Base-by-base conservation (phyloP, 2,888 invertebrate genomes). In the Protophormia terraenovae region DNA sequence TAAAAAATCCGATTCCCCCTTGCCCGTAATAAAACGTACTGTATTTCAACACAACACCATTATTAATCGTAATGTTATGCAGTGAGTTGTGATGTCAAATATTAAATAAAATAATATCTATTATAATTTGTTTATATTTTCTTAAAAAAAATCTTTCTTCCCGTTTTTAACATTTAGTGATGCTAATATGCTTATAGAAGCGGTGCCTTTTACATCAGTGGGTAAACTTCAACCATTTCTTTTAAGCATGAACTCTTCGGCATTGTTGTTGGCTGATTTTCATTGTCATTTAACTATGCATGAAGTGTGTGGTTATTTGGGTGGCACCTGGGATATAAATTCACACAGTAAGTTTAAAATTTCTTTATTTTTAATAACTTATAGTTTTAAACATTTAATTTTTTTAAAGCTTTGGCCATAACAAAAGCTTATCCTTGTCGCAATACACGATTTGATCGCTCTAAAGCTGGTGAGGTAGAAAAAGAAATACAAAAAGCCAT, bases 301-400 rank as follows among this genome's bases (percentile, higher is more conserved):
- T 88, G 98, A 98, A 94, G 97, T 98, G 14, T 97, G 97, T 90
- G 99, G 99, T n/a, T 99, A 98, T 92, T 93, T 99, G 69, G 98
- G 97, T 69, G 98, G 99, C 3, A 96, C 96, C 80, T 99, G 98
- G 98, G 98, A 98, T 93, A 95, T 97, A 73, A 97, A 97, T 91
- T 95, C 95, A 85, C 98, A 98, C 90, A 97, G 98, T 98, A 95
- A 95, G 96, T 89, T 94, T 84, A 87, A 88, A 7, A 1, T n/a
- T 47, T 0, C 0, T 22, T 32, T n/a, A 50, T 12, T 47, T 22
- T 62, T 24, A 16, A 29, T 22, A 19, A 27, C 38, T 55, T 60
- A n/a, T 8, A 10, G 7, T 38, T 10, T 12, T 22, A 29, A 22
- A 4, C 8, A 35, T 7, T 41, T 2, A 14, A 12, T 32, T 72